Percentiles rank a stretch among this genome's conserved stretches.
phyloP scores from a whole-genome alignment of 2,888 invertebrate genomes.

The Drosophila neotestacea region DNA sequence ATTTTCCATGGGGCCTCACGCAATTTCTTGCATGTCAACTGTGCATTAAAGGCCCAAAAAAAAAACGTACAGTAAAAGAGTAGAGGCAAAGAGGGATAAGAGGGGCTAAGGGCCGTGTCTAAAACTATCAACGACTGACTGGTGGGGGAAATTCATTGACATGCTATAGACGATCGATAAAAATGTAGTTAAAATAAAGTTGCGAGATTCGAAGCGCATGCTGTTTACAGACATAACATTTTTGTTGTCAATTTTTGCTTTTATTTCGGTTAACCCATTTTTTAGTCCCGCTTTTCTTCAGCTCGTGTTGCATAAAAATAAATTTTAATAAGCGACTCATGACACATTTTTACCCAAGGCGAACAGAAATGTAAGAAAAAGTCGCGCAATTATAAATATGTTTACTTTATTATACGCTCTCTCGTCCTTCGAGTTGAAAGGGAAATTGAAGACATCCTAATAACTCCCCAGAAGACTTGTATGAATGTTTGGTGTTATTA shows the following conservation, averaged over 20 bases:
- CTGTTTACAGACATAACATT: constrained; percentile 52
- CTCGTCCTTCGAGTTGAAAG: neutral
- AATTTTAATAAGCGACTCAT: constrained; percentile 50
- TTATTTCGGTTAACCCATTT: constrained; percentile 48
- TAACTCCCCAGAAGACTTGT: constrained; percentile 27
- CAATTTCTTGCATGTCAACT: constrained; percentile 73
- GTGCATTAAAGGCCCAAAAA: constrained; percentile 64
- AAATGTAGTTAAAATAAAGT: constrained; percentile 72
- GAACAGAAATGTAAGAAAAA: neutral
- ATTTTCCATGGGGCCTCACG: constrained; percentile 55
- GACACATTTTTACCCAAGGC: constrained; percentile 3
- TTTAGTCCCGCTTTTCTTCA: constrained; percentile 3
- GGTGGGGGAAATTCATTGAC: constrained; percentile 54
- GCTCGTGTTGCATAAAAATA: constrained; percentile 60
- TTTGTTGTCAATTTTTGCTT: constrained; percentile 45
- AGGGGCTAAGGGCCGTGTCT: constrained; percentile 9
- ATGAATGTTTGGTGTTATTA: constrained; percentile 64
- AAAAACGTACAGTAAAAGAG: neutral
- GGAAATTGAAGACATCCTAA: constrained; percentile 14
- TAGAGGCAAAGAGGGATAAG: neutral
- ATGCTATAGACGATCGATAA: constrained; percentile 66
- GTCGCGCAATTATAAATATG: constrained; percentile 50
- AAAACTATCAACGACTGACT: constrained; percentile 42
- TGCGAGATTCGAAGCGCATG: constrained; percentile 41
- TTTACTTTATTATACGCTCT: constrained; percentile 27